Evolutionary conservation across 2,113 vertebrate genomes (phyloP).

Genomic region (Oenanthe oenanthe): DNA sequence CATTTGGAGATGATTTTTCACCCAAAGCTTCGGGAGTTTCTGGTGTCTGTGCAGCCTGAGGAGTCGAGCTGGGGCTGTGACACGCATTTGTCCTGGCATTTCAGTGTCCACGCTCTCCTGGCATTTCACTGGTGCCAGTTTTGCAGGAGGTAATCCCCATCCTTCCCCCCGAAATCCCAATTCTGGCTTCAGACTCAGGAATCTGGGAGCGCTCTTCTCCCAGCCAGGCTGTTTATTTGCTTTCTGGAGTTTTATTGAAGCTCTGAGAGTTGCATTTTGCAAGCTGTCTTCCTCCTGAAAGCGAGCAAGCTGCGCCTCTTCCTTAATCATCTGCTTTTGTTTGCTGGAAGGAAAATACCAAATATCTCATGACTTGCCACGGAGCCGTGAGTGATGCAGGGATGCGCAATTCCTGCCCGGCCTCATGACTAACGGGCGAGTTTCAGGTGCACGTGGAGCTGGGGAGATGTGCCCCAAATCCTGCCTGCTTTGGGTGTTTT

Average conservation of each 20-base stretch:
- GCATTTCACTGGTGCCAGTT: not conserved
- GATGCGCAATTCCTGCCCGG: constrained; percentile 8
- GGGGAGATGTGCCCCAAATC: not conserved
- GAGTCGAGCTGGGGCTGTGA: not conserved
- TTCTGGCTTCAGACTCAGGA: not conserved
- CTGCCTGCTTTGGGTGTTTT: not conserved
- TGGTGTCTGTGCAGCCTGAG: not conserved
- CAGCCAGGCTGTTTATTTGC: constrained; percentile 55
- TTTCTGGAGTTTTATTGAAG: constrained; percentile 53
- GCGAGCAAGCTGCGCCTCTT: constrained; percentile 48
- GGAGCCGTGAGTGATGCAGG: not conserved
- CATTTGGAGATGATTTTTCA: not conserved
- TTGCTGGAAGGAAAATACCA: constrained; percentile 56
- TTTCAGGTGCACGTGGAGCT: constrained; percentile 31
- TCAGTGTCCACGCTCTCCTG: not conserved
- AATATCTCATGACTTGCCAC: constrained; percentile 40
- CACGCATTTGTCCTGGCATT: not conserved
- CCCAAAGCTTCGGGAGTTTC: not conserved
- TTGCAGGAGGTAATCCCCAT: constrained; percentile 11
- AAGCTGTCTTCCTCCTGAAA: constrained; percentile 54
- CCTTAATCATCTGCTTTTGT: constrained; percentile 65
- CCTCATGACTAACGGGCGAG: constrained; percentile 23
- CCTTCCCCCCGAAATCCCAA: not conserved
- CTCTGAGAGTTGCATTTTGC: constrained; percentile 40
- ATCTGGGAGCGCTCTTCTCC: not conserved